Conservation (phyloP, 2,888 invertebrate species). For the Andrena bicolor region DNA sequence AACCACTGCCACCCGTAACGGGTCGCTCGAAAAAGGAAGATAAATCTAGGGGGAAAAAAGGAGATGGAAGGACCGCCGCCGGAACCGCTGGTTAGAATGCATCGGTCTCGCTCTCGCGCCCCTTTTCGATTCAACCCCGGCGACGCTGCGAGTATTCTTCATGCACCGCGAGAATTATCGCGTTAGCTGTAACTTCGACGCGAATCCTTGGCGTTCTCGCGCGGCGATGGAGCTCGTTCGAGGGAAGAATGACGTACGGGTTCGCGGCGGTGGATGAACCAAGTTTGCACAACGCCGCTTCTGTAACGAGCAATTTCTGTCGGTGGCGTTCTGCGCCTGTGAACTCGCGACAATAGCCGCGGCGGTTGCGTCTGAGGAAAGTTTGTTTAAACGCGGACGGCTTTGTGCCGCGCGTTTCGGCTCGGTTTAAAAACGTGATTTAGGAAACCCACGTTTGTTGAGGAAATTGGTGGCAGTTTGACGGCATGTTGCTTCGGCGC, state of each 20-base stretch:
- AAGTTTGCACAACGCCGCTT: constrained; percentile 40
- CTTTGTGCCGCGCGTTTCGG: neutral
- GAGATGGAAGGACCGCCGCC: constrained; percentile 23
- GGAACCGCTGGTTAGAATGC: constrained; percentile 65
- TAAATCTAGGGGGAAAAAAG: constrained; percentile 62
- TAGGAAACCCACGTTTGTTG: neutral
- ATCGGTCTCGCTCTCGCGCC: constrained; percentile 51
- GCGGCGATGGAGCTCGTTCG: constrained; percentile 57
- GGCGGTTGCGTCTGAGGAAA: constrained; percentile 1
- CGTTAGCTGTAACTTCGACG: constrained; percentile 60
- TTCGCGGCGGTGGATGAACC: constrained; percentile 39
- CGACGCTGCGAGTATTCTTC: constrained; percentile 61
- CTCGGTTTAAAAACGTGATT: constrained; percentile 15
- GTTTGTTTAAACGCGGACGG: constrained; percentile 19
- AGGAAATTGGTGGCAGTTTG: neutral
- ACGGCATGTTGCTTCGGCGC: neutral
- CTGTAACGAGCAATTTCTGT: constrained; percentile 65
- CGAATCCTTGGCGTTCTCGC: constrained; percentile 54
- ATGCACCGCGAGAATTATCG: constrained; percentile 67
- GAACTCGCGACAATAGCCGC: constrained; percentile 13
- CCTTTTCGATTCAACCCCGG: constrained; percentile 26
- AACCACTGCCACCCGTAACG: constrained; percentile 66
- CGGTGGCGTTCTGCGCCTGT: constrained; percentile 23
- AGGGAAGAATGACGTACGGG: constrained; percentile 54
- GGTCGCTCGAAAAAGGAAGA: constrained; percentile 61